phyloP scores from a whole-genome alignment of 1,140 invertebrate species.

The Anadara kagoshimensis region DNA sequence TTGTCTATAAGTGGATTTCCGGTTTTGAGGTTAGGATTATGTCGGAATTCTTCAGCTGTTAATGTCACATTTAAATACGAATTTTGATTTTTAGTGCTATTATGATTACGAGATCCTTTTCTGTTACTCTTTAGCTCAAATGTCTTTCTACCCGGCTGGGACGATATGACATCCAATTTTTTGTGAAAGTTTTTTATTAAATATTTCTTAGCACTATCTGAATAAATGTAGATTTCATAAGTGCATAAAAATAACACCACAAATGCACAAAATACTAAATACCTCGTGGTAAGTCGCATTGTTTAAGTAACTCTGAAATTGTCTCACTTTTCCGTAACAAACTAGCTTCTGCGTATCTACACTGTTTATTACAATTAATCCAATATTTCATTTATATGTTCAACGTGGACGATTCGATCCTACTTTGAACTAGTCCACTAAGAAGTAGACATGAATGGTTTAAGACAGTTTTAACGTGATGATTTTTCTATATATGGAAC shows the following conservation, averaged over 20 bases:
- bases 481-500: no score
- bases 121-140: neutral
- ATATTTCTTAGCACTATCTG: neutral
- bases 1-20: constrained; percentile 53
- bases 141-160: neutral
- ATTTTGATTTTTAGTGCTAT: neutral
- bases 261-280: constrained; percentile 10
- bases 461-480: no score
- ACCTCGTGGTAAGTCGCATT: constrained; percentile 21
- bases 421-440: no score
- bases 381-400: no score
- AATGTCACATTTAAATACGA: constrained; percentile 22
- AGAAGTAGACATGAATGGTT: no score
- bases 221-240: constrained; percentile 30
- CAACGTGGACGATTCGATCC: no score
- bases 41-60: constrained; percentile 46
- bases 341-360: no score
- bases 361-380: no score
- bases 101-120: neutral
- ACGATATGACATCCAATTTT: constrained; percentile 4
- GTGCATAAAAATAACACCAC: constrained; percentile 24
- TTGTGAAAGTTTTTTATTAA: neutral
- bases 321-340: no score
- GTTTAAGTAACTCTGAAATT: no score
- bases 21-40: constrained; percentile 14